Conservation (phyloP, 92 coral and sea anemone species). For the Palythoa caribaeorum region DNA sequence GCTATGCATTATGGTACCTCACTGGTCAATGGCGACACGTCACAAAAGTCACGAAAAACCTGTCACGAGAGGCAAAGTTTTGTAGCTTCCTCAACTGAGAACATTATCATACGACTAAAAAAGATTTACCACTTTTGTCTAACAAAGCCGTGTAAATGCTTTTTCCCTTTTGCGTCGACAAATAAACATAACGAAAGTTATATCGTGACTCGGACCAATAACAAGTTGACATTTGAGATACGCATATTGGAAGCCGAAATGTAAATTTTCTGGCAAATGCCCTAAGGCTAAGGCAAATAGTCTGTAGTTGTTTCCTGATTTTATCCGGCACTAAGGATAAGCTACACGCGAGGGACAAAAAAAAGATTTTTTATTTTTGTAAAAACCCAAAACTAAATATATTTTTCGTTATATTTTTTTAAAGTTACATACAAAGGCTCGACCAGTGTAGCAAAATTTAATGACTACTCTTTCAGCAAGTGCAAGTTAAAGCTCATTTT, state of each 20-base stretch:
- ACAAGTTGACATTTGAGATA: conserved; percentile 32
- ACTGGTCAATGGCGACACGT: conserved; percentile 43
- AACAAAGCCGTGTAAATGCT: not conserved
- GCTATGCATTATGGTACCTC: conserved; percentile 78
- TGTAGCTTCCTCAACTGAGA: not conserved
- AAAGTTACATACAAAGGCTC: too few species aligned
- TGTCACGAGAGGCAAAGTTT: conserved; percentile 60
- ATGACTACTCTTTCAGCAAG: not conserved
- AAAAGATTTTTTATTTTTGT: not conserved
- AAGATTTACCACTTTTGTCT: not conserved
- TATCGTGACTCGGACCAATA: conserved; percentile 12
- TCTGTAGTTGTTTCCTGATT: not conserved
- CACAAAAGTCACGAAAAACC: conserved; percentile 48
- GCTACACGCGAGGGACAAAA: conserved; percentile 30
- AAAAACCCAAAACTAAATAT: not conserved
- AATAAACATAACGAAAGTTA: not conserved
- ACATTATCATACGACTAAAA: not conserved
- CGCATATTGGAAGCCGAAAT: not conserved
- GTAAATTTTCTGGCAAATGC: conserved; percentile 9
- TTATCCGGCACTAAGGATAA: not conserved
- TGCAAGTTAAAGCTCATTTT: not conserved
- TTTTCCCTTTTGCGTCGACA: not conserved
- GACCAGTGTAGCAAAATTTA: too few species aligned
- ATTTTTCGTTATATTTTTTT: not conserved
- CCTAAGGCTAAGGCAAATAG: conserved; percentile 32